These are phyloP conservation scores for Orestias chungarensis DNA, from an alignment of 2,797 vertebrate species.

Conservation along the genomic window DNA sequence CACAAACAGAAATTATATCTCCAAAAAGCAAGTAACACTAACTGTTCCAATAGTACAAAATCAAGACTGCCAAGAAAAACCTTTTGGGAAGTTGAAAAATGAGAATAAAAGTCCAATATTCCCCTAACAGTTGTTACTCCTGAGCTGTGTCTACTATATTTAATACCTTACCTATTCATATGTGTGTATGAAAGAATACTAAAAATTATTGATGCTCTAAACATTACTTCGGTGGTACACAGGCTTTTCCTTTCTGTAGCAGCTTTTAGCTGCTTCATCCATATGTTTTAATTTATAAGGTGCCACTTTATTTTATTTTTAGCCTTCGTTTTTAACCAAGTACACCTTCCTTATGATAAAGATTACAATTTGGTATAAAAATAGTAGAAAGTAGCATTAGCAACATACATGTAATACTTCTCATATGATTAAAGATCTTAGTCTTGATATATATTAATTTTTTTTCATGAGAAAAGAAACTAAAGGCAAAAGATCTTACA, in stretches of 20 bases:
- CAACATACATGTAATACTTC: conserved; percentile 19
- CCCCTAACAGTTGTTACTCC: neutral
- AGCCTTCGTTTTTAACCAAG: neutral
- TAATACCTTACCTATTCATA: neutral
- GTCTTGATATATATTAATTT: conserved; percentile 45
- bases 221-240: neutral
- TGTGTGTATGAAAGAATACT: neutral
- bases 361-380: conserved; percentile 42
- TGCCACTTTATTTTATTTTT: conserved; percentile 8
- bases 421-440: conserved; percentile 26
- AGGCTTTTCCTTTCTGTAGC: neutral
- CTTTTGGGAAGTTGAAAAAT: neutral
- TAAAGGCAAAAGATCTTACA: conserved; percentile 18
- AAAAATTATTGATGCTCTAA: too few relatives aligned
- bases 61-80: too few relatives aligned
- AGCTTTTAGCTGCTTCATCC: neutral
- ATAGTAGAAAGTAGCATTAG: conserved; percentile 21
- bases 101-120: neutral
- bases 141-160: neutral
- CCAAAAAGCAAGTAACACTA: neutral
- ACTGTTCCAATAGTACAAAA: neutral
- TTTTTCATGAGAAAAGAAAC: conserved; percentile 34
- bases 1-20: neutral
- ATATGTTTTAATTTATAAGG: neutral
- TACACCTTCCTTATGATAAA: conserved; percentile 4